Evolutionary conservation across 2,113 vertebrate species (phyloP), one percentile per base, ranked within the genome.

Genomic region (Tricholaema leucomelas): DNA sequence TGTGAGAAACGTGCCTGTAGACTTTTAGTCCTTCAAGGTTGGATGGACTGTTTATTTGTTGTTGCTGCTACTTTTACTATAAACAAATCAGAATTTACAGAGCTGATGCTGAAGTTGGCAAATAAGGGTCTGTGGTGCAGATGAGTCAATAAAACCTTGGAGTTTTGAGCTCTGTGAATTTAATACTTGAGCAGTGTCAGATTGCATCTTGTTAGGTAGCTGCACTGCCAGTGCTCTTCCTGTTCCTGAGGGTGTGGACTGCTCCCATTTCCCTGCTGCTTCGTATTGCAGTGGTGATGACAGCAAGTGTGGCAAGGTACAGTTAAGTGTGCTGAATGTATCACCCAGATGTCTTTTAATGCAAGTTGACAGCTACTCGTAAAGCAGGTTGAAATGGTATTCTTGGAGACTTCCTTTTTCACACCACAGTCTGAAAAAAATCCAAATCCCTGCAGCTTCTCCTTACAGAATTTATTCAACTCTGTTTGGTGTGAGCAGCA

Each of bases 271-370:
- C 42, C 35, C 8, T 83, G 71, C 2, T 0, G 21, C 48, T 85
- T 78, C 1, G 0, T 36, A 12, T 33, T 11, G 4, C 66, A 42
- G 67, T 17, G 52, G 28, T 44, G 74, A n/a, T 52, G 75, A 38
- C 60, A 77, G 76, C 60, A 54, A 55, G 58, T 16, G 40, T 31
- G 59, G 54, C 70, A 61, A 16, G 82, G 81, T 63, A 80, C 46
- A 42, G 69, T 70, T 85, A 72, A 74, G 50, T 31, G 5, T 65
- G 42, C 70, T 83, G 31, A 74, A 59, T 35, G 63, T 65, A 16
- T 86, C 33, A 75, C 58, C 81, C 80, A 60, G 69, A 44, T 83
- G 82, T 63, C 79, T 91, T 85, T 71, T 94, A 86, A 92, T 94
- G 66, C 70, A 72, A 78, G 76, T 10, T 91, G 85, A 83, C 90